phyloP scores from a whole-genome alignment of 2,797 vertebrate species.

The Xiphophorus birchmanni region DNA sequence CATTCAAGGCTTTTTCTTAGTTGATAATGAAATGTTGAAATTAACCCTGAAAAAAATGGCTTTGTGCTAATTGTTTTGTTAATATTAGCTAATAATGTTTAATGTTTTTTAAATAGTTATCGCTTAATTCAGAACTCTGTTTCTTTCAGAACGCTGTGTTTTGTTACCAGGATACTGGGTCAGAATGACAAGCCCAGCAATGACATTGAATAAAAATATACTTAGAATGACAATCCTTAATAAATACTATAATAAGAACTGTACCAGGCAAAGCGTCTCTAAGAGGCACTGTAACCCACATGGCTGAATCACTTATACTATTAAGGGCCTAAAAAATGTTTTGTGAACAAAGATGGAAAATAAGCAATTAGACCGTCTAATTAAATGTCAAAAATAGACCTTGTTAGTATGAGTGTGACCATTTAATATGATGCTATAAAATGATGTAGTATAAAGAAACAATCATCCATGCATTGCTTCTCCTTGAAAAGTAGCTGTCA shows the following conservation, averaged over 20 bases:
- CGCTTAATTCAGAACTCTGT: neutral
- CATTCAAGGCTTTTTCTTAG: neutral
- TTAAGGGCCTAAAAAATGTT: neutral
- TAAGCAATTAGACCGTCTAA: conserved; percentile 19
- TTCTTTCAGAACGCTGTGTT: conserved; percentile 15
- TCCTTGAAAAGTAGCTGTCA: neutral
- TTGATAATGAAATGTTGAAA: neutral
- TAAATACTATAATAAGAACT: conserved; percentile 41
- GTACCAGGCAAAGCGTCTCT: conserved; percentile 12
- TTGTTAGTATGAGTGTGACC: conserved; percentile 56
- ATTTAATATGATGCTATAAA: conserved; percentile 4
- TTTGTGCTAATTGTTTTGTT: neutral
- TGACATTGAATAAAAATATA: conserved; percentile 44
- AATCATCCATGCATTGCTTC: neutral
- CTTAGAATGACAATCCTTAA: conserved; percentile 37
- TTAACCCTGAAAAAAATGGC: neutral
- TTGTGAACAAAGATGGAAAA: conserved; percentile 30
- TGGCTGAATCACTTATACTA: conserved; percentile 12
- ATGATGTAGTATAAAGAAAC: neutral
- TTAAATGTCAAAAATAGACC: conserved; percentile 23
- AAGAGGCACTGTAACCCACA: conserved; percentile 31
- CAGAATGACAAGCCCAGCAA: conserved; percentile 56
- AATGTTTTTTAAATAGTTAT: conserved; percentile 5
- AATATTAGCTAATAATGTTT: neutral
- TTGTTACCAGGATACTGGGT: conserved; percentile 36